Evolutionary conservation across 2,797 vertebrate species (phyloP).

Genomic region (Tinamus major): DNA sequence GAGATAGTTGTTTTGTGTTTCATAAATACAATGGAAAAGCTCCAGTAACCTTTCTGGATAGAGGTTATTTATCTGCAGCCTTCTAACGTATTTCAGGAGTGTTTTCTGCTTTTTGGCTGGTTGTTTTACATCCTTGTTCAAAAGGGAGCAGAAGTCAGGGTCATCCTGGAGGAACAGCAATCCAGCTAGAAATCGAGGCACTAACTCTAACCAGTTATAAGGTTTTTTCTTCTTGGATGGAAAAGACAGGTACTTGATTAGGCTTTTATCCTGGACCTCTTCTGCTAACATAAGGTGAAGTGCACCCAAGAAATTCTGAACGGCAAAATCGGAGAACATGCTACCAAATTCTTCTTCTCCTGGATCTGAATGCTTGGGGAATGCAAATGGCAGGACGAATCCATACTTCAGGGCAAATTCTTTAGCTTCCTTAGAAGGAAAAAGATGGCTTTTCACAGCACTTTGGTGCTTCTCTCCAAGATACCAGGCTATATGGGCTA

Average conservation of each 20-base stretch:
- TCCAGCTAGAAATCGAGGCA: constrained; percentile 85
- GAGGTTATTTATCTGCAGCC: constrained; percentile 77
- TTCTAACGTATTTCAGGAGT: constrained; percentile 79
- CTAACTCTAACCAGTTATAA: constrained; percentile 84
- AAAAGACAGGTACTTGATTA: constrained; percentile 81
- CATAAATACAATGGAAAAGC: constrained; percentile 86
- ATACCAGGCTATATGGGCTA: constrained; percentile 86
- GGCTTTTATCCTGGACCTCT: constrained; percentile 79
- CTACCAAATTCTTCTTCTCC: constrained; percentile 27
- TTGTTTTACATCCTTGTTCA: background rate
- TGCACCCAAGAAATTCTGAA: constrained; percentile 87
- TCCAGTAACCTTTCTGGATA: constrained; percentile 83
- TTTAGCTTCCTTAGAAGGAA: constrained; percentile 67
- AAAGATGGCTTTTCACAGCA: constrained; percentile 39
- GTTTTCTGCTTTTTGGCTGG: constrained; percentile 78
- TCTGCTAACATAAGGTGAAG: constrained; percentile 82
- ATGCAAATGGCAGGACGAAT: constrained; percentile 69
- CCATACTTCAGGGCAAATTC: constrained; percentile 79
- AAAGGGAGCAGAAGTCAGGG: constrained; percentile 44
- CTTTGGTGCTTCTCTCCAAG: constrained; percentile 81
- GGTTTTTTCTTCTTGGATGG: constrained; percentile 85
- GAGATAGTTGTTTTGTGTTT: constrained; percentile 75
- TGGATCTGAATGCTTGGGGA: constrained; percentile 15
- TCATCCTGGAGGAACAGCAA: constrained; percentile 83
- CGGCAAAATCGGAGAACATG: constrained; percentile 82